Base-by-base conservation (phyloP, 2,797 vertebrate genomes). In the Galaxias olidus region DNA sequence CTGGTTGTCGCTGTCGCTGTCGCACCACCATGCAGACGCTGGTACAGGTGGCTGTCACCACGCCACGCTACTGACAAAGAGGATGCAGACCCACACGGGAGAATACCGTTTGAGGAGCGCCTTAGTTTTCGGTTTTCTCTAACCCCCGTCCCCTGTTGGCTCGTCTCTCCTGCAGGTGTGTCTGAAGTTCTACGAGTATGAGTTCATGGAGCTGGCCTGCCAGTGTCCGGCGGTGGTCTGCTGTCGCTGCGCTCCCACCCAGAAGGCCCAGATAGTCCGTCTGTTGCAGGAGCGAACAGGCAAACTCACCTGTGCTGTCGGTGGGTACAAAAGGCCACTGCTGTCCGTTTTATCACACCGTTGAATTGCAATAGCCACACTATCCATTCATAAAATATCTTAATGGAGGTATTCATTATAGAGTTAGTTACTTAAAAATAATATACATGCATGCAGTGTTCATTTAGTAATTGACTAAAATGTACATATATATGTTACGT, bases 171-270 rank as follows among this genome's bases (percentile, higher is more conserved):
- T 55, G 19, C 82, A 95, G 96, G 94, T 95, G 8, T 97, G 96
- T 76, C 91, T 99, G 71, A 98, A 97, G 78, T 99, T 96, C 87
- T 99, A 99, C 0, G 97, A 99, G 86, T 97, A 93, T 0, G 96
- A 99, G 86, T 98, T 98, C 85, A 98, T 98, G 97, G 97, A 99
- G 84, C 88, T 99, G 62, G 96, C 96, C 0, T 98, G 96, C 77
- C 97, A 98, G 90, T 97, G 96, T 85, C 97, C 97, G 0, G 96
- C 97, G 0, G 96, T 99, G 10, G 94, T 98, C 42, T 99, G 97
- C 90, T 99, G 97, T 73, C 93, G 97, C 63, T 98, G 97, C 0
- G 95, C 97, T 0, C 97, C 97, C 0, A 99, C 97, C 0, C 97
- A 99, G 91, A 99, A 99, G 70, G 97, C 97, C 0, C 96, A 98